phyloP scores from a whole-genome alignment of 2,888 invertebrate genomes.

The Eristalis pertinax region DNA sequence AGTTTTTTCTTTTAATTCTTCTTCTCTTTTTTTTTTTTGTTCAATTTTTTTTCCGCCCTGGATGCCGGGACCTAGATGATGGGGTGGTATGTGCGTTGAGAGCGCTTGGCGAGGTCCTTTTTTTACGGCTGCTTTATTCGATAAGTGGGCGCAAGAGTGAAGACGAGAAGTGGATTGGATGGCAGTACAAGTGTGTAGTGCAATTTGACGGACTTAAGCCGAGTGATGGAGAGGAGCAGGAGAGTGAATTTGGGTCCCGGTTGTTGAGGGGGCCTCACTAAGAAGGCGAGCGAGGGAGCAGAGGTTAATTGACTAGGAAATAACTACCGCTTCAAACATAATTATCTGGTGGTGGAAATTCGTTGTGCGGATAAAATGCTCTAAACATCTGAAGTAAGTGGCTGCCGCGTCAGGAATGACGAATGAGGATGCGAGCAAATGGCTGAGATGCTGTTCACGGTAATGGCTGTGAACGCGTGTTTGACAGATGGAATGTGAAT shows the following conservation, averaged over 20 bases:
- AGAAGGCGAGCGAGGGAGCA: too few species aligned
- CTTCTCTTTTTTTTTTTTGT: slow-evolving; percentile 42
- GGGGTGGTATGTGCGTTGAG: slow-evolving; percentile 18
- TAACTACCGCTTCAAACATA: slow-evolving; percentile 40
- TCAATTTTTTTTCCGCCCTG: slow-evolving; percentile 4
- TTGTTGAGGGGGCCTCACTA: background rate
- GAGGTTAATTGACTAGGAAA: slow-evolving; percentile 66
- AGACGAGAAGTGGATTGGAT: slow-evolving; percentile 40
- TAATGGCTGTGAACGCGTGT: background rate
- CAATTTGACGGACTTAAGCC: slow-evolving; percentile 15
- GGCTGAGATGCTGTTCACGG: background rate
- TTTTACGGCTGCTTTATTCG: slow-evolving; percentile 62
- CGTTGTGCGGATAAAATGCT: background rate
- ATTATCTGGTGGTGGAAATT: slow-evolving; percentile 57
- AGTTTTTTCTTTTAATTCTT: slow-evolving; percentile 7
- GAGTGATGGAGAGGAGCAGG: background rate
- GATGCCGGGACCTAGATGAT: background rate
- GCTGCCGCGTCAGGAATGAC: background rate
- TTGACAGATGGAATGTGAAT: background rate
- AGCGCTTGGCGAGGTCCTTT: slow-evolving; percentile 49
- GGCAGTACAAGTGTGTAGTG: slow-evolving; percentile 20
- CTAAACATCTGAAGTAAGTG: slow-evolving; percentile 18
- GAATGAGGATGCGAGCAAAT: background rate
- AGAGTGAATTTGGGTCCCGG: background rate
- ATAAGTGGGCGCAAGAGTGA: slow-evolving; percentile 33